Base-by-base conservation (phyloP, 1,140 invertebrate species). In the Drosophila lacertosa region DNA sequence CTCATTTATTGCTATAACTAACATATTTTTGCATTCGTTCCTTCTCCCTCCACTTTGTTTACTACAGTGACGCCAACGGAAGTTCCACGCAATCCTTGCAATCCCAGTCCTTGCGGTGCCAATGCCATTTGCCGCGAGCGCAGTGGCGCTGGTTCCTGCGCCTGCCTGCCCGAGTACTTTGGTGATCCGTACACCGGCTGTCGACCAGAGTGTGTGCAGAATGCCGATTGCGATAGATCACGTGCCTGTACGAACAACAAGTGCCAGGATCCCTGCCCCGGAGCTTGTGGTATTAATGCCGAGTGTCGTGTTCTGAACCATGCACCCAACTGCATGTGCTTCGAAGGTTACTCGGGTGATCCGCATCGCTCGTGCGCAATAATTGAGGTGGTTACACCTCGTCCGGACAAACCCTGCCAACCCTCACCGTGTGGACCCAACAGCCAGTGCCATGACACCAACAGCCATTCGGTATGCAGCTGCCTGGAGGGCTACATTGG, bases 371-470 rank as follows among this genome's bases (percentile, higher is more conserved):
- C 72, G 7, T 91, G 91, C 45, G 47, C 72, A 0, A 40, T 81
- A 2, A 73, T 89, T 40, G 90, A 90, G 70, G 60, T 89, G 6
- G 78, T 71, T 48, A 78, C 90, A 37, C 83, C 93, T 63, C 88
- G 91, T 10, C 92, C 69, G 91, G 70, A 80, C 11, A 89, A 82
- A 55, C 95, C 96, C 3, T 97, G 96, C 78, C 92, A 94, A 67
- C 95, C 95, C 6, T 96, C 95, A 4, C 96, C 96, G 9, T 97
- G 96, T 88, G 96, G 96, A 55, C 95, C 95, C 0, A 96, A 97
- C 81, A 96, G 95, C 83, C 93, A 95, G 79, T 93, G 92, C 62
- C 73, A 74, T 32, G 86, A 91, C 18, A 71, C 79, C 53, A 94
- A 96, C 77, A 94, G 93, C 15, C 95, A 96, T 73, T 96, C 96